Evolutionary conservation across 2,797 vertebrate genomes (phyloP), one percentile per base, ranked within the genome.

Genomic region (Centropyge bicolor): DNA sequence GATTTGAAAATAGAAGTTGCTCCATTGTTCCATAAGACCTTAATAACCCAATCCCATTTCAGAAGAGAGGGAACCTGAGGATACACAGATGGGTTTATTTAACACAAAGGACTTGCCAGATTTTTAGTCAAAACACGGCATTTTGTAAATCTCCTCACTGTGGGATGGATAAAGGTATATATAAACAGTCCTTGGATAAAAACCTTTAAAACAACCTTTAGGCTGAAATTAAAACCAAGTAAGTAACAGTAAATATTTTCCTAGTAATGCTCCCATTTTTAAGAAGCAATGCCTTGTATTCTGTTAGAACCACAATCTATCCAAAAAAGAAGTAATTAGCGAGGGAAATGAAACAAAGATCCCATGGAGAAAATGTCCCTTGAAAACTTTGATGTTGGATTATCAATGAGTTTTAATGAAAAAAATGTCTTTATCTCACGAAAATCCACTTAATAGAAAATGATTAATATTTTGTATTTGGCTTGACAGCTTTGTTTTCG

Each of bases 21-120:
- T 78, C n/a, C n/a, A n/a, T n/a, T n/a, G n/a, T n/a, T n/a, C n/a
- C n/a, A n/a, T n/a, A n/a, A n/a, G 36, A 61, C 19, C 6, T 46
- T 75, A 74, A 78, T 77, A 5, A 83, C 11, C 1, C 36, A 27
- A 43, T 62, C 31, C 22, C 35, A 56, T 75, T 51, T 63, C 40
- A 80, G 55, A 63, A 8, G 20, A 63, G 9, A 79, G 57, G 45
- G 24, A 67, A 82, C 11, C 43, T 41, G 27, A 80, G 52, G 67
- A 81, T 69, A 78, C 59, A 67, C 75, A 89, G 41, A 80, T 74
- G 70, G 71, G 27, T 73, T 12, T 59, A 14, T 35, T 70, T 65
- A 67, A 20, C n/a, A 17, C 19, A 54, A 63, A 67, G 22, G 24
- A 57, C 14, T 64, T 83, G 68, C 56, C 55, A 66, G 63, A 51